Evolutionary conservation across 2,888 invertebrate species (phyloP).

Genomic region (Drosophila prostipennis): DNA sequence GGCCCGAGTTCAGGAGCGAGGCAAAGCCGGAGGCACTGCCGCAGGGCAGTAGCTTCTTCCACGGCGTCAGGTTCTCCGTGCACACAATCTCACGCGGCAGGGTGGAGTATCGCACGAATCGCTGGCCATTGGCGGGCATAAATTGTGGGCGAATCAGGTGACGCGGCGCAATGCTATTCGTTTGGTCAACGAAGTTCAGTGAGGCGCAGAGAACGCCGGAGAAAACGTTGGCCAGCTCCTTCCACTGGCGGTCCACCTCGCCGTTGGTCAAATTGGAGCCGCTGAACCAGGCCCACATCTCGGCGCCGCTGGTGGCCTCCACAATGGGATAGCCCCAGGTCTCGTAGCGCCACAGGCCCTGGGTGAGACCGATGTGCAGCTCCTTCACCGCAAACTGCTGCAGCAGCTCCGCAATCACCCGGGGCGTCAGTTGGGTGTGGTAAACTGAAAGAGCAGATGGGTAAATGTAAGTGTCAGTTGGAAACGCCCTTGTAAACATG

Average conservation of each 20-base stretch:
- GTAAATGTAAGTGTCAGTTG: background rate
- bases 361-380: conserved; percentile 95
- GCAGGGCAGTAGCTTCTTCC: conserved; percentile 98
- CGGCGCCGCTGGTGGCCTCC: conserved; percentile 96
- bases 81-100: conserved; percentile 98
- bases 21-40: conserved; percentile 94
- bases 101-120: conserved; percentile 92
- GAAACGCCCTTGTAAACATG: too few species aligned
- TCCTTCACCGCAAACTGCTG: conserved; percentile 93
- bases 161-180: conserved; percentile 93
- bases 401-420: conserved; percentile 94
- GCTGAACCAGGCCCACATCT: conserved; percentile 97
- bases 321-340: conserved; percentile 97
- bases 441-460: conserved; percentile 85
- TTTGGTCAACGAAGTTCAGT: conserved; percentile 94
- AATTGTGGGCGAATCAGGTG: conserved; percentile 90
- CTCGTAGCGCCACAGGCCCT: conserved; percentile 96
- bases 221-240: conserved; percentile 93
- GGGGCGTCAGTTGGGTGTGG: conserved; percentile 94
- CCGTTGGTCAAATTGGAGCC: conserved; percentile 82
- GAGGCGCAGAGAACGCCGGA: conserved; percentile 98
- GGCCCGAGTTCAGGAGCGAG: conserved; percentile 94
- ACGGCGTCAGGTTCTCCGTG: conserved; percentile 99
- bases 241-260: conserved; percentile 92
- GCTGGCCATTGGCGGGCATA: conserved; percentile 85